Evolutionary conservation across 2,797 vertebrate genomes (phyloP).

Genomic region (Karalla daura): DNA sequence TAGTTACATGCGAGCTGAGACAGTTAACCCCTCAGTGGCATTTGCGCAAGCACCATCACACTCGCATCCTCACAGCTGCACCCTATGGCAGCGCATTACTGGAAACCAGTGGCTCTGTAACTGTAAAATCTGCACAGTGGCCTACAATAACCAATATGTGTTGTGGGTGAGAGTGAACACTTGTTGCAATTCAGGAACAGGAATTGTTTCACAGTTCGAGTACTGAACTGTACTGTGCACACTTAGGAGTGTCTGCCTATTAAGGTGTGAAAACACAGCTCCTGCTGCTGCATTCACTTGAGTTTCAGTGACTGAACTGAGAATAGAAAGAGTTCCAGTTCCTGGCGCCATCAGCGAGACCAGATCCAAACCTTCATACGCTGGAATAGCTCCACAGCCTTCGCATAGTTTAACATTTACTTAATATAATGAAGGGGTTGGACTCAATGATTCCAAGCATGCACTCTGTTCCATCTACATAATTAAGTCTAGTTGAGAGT

Average conservation of each 20-base stretch:
- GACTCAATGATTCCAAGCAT: too few species aligned
- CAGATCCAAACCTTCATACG: not conserved
- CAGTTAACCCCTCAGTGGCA: conserved; percentile 50
- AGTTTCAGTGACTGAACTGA: conserved; percentile 4
- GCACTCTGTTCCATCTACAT: too few species aligned
- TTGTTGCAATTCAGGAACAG: conserved; percentile 11
- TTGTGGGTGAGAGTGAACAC: conserved; percentile 17
- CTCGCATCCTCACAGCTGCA: conserved; percentile 30
- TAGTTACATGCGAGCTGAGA: conserved; percentile 25
- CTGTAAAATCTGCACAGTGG: conserved; percentile 31
- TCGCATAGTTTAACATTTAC: not conserved
- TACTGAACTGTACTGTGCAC: conserved; percentile 34
- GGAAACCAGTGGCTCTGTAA: conserved; percentile 65
- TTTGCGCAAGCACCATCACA: conserved; percentile 18
- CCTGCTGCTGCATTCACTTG: not conserved
- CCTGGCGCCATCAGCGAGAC: not conserved
- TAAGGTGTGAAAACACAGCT: conserved; percentile 18
- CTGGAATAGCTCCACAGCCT: not conserved
- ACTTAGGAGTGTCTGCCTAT: conserved; percentile 17
- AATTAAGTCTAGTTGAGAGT: too few species aligned
- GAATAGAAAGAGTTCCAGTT: too few species aligned
- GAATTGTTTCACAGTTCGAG: conserved; percentile 31
- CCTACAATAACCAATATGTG: not conserved
- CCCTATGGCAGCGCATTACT: conserved; percentile 56
- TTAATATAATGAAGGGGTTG: too few species aligned